Percentiles rank a stretch among this genome's conserved stretches.
Evolutionary conservation across 2,888 invertebrate species (phyloP).

Genomic region (Trichogramma dendrolimi): DNA sequence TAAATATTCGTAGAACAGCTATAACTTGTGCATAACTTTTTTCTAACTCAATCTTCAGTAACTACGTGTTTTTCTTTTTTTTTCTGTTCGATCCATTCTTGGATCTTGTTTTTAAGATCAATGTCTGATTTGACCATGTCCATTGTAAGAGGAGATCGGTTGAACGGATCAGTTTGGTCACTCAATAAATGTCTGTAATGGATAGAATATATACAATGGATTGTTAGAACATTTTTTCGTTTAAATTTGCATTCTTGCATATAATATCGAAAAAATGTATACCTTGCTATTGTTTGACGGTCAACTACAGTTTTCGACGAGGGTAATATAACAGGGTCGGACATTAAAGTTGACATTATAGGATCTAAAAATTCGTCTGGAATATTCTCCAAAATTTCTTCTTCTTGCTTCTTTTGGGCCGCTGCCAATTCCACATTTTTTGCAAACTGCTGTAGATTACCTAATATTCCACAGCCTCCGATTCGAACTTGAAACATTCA

Average conservation of each 20-base stretch:
- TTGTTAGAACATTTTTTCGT: not conserved
- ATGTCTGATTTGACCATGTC: constrained; percentile 80
- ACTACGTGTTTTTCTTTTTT: constrained; percentile 39
- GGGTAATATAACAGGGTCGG: constrained; percentile 89
- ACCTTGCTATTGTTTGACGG: constrained; percentile 87
- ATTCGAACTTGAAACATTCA: constrained; percentile 57
- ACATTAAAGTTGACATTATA: constrained; percentile 94
- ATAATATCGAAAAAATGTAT: constrained; percentile 31
- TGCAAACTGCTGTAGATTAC: constrained; percentile 69
- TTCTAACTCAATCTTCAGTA: too few species aligned
- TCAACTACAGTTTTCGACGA: constrained; percentile 88
- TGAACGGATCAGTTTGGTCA: constrained; percentile 95
- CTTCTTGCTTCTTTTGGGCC: constrained; percentile 69
- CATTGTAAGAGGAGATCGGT: constrained; percentile 88
- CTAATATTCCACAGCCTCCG: constrained; percentile 71
- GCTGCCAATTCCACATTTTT: constrained; percentile 66
- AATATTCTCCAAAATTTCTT: constrained; percentile 80
- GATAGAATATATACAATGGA: constrained; percentile 9
- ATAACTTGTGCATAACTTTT: too few species aligned
- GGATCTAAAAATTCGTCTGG: constrained; percentile 97
- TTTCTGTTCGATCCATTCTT: constrained; percentile 72
- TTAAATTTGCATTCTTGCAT: not conserved
- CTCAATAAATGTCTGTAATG: constrained; percentile 71
- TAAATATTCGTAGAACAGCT: too few species aligned
- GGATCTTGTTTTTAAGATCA: constrained; percentile 73